Percentiles rank a stretch among this genome's conserved stretches.
phyloP scores from a whole-genome alignment of 37 sponge, comb jelly and placozoan genomes.

The Hormiphora californensis region DNA sequence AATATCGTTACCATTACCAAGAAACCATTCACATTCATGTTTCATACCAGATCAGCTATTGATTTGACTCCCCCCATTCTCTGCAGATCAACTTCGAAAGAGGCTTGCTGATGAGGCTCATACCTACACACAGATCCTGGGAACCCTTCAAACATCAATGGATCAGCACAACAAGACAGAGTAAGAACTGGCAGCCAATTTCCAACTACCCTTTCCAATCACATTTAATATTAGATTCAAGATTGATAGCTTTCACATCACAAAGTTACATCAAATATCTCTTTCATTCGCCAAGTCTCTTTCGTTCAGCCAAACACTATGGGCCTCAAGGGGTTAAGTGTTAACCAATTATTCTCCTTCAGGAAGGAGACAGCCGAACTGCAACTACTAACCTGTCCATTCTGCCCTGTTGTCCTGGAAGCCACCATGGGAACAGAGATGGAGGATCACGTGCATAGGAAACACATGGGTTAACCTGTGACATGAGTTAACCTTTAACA shows the following conservation, averaged over 20 bases:
- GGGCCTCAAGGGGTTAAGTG: no score
- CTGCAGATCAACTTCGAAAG: not conserved
- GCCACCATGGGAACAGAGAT: not conserved
- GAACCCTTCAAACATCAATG: not conserved
- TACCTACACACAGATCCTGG: not conserved
- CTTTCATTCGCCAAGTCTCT: no score
- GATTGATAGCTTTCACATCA: not conserved
- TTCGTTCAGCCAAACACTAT: no score
- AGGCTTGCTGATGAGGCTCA: constrained; percentile 19
- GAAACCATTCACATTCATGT: not conserved
- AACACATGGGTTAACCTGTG: no score
- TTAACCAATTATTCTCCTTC: no score
- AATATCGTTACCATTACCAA: not conserved
- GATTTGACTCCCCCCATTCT: no score
- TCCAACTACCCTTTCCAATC: no score
- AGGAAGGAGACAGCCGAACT: no score
- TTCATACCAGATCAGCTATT: no score
- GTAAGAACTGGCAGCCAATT: no score
- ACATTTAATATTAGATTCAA: not conserved
- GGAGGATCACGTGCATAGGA: not conserved
- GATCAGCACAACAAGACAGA: not conserved
- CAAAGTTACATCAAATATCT: no score
- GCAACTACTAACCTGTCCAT: constrained; percentile 1
- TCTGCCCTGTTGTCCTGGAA: constrained; percentile 11
- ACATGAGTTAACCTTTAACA: no score